A percentile compares a stretch with the other conserved stretches of the same genome.
These are phyloP conservation scores for Drosophila anomalipes DNA, from an alignment of 2,888 invertebrate species.

Conservation along the genomic window DNA sequence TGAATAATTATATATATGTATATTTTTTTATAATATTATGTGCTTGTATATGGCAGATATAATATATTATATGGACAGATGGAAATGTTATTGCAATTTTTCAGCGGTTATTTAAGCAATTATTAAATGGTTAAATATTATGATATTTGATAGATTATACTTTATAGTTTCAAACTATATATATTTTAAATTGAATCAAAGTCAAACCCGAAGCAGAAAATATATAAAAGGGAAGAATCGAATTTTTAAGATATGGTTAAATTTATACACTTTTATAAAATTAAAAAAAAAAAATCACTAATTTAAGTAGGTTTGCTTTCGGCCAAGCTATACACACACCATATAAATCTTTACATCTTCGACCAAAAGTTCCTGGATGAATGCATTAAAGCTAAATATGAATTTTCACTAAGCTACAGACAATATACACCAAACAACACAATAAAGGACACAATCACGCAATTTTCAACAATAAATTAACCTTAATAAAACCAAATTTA, in stretches of 20 bases:
- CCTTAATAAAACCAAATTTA: conserved; percentile 10
- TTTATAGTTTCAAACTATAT: background rate
- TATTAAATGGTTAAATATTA: background rate
- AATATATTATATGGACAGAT: background rate
- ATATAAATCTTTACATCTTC: background rate
- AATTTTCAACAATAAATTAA: conserved; percentile 32
- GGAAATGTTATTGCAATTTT: conserved; percentile 1
- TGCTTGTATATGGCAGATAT: conserved; percentile 5
- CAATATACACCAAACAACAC: conserved; percentile 10
- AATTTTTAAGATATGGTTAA: background rate
- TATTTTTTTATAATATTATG: conserved; percentile 29
- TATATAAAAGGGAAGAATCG: background rate
- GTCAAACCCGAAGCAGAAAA: background rate
- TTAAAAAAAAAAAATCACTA: background rate
- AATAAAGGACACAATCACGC: conserved; percentile 42
- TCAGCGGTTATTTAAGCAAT: conserved; percentile 17
- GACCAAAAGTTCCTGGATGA: no score
- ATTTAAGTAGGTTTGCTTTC: background rate
- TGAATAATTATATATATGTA: conserved; percentile 38
- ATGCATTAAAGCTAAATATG: background rate
- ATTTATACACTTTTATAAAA: background rate
- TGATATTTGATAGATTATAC: background rate
- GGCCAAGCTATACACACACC: background rate
- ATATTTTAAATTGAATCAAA: background rate
- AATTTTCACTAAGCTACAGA: background rate